Conservation (phyloP, 2,888 invertebrate genomes). For the Spisula solida region DNA sequence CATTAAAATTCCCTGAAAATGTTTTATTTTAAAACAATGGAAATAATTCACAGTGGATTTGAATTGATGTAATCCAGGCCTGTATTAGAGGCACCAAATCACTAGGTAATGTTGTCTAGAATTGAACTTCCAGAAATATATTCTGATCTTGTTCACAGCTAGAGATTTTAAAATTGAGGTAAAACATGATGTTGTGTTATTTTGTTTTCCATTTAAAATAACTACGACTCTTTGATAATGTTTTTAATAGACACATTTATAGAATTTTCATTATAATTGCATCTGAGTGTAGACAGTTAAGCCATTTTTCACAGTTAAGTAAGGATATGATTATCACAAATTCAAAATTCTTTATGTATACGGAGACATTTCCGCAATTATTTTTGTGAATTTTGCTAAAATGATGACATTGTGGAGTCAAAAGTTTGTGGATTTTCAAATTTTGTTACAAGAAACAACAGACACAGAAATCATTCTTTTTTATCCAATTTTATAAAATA, state of each 20-base stretch:
- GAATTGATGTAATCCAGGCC: not conserved
- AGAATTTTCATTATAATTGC: too few relatives aligned
- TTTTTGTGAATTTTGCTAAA: too few relatives aligned
- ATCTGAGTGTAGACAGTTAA: too few relatives aligned
- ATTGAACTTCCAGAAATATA: not conserved
- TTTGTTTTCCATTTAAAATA: not conserved
- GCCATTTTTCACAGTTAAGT: too few relatives aligned
- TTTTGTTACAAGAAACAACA: too few relatives aligned
- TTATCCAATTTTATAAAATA: too few relatives aligned
- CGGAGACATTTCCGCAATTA: too few relatives aligned
- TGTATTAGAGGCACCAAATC: not conserved
- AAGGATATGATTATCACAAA: too few relatives aligned
- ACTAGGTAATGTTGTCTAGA: not conserved
- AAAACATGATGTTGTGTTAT: not conserved
- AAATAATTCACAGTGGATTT: conserved; percentile 4
- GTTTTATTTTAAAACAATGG: conserved; percentile 16
- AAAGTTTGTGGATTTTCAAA: too few relatives aligned
- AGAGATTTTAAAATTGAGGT: not conserved
- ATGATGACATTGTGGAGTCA: too few relatives aligned
- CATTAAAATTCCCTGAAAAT: conserved; percentile 17
- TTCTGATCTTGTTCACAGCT: not conserved
- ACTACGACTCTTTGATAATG: not conserved
- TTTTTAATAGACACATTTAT: not conserved
- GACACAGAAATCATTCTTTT: too few relatives aligned
- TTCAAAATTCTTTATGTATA: too few relatives aligned